Conservation (phyloP, 2,888 invertebrate genomes). For the Catocala nupta region DNA sequence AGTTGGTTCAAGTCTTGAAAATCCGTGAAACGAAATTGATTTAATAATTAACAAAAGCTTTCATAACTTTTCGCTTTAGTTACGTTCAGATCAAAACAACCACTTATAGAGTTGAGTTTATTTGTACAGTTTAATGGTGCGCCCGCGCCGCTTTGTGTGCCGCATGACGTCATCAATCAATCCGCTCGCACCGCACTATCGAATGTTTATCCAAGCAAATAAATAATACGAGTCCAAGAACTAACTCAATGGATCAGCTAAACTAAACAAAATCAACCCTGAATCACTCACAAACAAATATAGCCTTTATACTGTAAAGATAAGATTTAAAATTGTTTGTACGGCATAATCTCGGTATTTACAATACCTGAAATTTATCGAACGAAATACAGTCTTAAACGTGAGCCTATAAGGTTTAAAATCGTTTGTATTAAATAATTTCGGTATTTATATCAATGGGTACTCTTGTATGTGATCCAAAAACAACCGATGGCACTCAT, state of each 20-base stretch:
- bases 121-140: conserved; percentile 11
- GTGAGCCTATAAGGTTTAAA: conserved; percentile 24
- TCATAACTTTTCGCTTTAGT: neutral
- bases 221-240: conserved; percentile 67
- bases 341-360: conserved; percentile 47
- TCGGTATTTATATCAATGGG: conserved; percentile 69
- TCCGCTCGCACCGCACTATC: conserved; percentile 54
- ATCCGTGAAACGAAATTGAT: neutral
- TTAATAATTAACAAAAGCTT: conserved; percentile 2
- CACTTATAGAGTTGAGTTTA: conserved; percentile 9
- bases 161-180: conserved; percentile 59
- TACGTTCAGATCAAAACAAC: neutral
- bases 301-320: conserved; percentile 6
- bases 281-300: conserved; percentile 3
- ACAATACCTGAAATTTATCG: conserved; percentile 3
- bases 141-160: conserved; percentile 19
- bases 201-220: conserved; percentile 69
- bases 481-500: conserved; percentile 77
- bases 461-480: conserved; percentile 76
- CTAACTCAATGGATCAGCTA: conserved; percentile 67
- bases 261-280: conserved; percentile 61
- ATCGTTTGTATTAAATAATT: conserved; percentile 25
- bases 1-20: neutral
- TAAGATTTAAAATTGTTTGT: conserved; percentile 39
- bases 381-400: no score